A percentile compares a stretch with the other conserved stretches of the same genome.
These are phyloP conservation scores for Teleogryllus oceanicus DNA, from an alignment of 2,888 invertebrate genomes.

Conservation along the genomic window DNA sequence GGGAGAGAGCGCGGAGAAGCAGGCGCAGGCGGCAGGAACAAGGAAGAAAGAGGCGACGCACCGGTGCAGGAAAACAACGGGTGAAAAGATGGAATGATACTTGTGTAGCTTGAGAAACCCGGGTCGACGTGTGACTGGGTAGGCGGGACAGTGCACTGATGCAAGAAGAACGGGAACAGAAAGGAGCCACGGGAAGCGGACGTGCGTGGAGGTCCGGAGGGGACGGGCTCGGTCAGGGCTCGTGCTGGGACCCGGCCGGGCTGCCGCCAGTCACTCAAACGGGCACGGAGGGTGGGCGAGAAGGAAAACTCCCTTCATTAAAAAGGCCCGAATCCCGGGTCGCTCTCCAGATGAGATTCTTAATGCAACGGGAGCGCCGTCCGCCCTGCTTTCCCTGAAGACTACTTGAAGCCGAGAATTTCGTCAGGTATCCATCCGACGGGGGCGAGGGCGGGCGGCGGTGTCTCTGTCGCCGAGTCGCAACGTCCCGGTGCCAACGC, in stretches of 20 bases:
- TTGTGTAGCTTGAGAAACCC: too few species aligned
- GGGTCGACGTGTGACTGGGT: too few species aligned
- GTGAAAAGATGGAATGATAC: too few species aligned
- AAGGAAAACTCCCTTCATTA: constrained; percentile 9
- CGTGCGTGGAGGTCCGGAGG: background rate
- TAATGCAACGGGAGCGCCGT: background rate
- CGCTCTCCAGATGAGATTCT: background rate
- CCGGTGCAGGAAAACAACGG: too few species aligned
- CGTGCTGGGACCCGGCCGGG: background rate
- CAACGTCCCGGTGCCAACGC: too few species aligned
- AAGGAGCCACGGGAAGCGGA: background rate
- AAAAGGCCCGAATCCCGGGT: background rate
- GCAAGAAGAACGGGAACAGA: too few species aligned
- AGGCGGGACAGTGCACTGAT: too few species aligned
- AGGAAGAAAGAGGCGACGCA: too few species aligned
- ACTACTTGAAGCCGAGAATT: background rate
- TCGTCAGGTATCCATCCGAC: background rate
- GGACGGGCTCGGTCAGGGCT: background rate
- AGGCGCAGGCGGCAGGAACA: background rate
- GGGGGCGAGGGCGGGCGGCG: background rate
- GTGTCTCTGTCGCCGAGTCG: background rate
- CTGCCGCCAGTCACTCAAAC: background rate
- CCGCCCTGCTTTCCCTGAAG: background rate
- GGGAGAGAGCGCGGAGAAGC: background rate
- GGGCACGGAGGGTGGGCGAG: background rate